Evolutionary conservation across 2,888 invertebrate species (phyloP).

Genomic region (Eristalinus aeneus): DNA sequence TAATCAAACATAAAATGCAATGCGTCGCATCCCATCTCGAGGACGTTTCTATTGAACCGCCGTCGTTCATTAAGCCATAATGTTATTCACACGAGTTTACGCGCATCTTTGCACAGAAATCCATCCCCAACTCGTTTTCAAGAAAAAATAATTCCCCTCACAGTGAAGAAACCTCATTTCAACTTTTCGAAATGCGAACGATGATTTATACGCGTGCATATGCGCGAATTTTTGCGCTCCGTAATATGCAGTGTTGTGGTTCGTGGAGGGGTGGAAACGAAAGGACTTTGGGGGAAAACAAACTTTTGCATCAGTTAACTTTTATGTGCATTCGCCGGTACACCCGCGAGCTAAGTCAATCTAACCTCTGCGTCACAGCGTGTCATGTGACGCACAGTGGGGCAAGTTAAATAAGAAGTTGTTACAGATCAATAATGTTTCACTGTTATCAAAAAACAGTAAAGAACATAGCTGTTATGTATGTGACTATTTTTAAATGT

Average conservation of each 20-base stretch:
- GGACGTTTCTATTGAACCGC: background rate
- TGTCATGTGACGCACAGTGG: background rate
- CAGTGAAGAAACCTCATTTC: constrained; percentile 60
- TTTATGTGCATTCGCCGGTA: constrained; percentile 35
- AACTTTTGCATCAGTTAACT: constrained; percentile 57
- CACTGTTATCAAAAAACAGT: too few relatives aligned
- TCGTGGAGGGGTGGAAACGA: background rate
- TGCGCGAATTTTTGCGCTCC: constrained; percentile 7
- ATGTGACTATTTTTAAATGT: too few relatives aligned
- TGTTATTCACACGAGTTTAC: constrained; percentile 35
- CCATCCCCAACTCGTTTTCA: background rate
- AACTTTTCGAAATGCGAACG: constrained; percentile 47
- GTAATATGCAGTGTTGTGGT: constrained; percentile 7
- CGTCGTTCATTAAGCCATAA: constrained; percentile 1
- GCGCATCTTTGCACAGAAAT: constrained; percentile 21
- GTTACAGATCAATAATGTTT: too few relatives aligned
- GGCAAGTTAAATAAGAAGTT: background rate
- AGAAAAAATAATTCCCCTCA: background rate
- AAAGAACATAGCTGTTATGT: too few relatives aligned
- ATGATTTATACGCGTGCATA: constrained; percentile 46
- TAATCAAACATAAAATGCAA: background rate
- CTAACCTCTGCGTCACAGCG: constrained; percentile 20
- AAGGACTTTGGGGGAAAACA: background rate
- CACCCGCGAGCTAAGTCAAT: constrained; percentile 30
- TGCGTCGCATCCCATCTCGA: background rate